Evolutionary conservation across 2,113 vertebrate species (phyloP).

Genomic region (Archocentrus centrarchus): DNA sequence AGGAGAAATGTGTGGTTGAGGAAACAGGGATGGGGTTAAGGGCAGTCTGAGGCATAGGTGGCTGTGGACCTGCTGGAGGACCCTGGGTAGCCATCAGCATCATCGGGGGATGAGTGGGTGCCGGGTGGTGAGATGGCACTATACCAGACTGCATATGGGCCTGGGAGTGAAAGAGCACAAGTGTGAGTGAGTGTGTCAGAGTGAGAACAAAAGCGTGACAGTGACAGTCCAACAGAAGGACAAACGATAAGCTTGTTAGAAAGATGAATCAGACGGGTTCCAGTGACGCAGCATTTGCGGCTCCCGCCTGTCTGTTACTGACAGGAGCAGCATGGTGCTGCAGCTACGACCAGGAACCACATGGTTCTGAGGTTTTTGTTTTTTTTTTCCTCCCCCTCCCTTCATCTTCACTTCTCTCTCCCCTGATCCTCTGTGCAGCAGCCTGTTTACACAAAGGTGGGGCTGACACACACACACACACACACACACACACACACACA

Average conservation of each 20-base stretch:
- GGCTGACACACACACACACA: not conserved
- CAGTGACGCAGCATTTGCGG: not conserved
- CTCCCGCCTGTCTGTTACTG: not conserved
- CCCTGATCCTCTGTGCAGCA: not conserved
- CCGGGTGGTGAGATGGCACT: constrained; percentile 91
- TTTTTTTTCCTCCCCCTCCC: not conserved
- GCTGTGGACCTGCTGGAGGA: constrained; percentile 93
- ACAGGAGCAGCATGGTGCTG: not conserved
- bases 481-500: too few species aligned
- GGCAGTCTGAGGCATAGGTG: constrained; percentile 91
- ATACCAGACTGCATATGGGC: constrained; percentile 99
- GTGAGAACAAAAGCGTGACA: not conserved
- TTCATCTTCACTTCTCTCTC: not conserved
- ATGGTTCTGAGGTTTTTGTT: not conserved
- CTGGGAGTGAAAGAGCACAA: constrained; percentile 68
- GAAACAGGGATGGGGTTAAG: constrained; percentile 95
- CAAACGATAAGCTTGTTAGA: not conserved
- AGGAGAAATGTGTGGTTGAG: constrained; percentile 83
- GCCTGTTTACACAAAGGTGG: not conserved
- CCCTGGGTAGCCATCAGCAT: constrained; percentile 98
- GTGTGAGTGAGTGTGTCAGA: not conserved
- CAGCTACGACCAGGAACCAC: not conserved
- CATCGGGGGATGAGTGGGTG: constrained; percentile 92
- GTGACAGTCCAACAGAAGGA: not conserved
- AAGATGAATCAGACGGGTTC: not conserved